Conservation (phyloP, 2,797 vertebrate species). For the Bryconaethiops microstoma region DNA sequence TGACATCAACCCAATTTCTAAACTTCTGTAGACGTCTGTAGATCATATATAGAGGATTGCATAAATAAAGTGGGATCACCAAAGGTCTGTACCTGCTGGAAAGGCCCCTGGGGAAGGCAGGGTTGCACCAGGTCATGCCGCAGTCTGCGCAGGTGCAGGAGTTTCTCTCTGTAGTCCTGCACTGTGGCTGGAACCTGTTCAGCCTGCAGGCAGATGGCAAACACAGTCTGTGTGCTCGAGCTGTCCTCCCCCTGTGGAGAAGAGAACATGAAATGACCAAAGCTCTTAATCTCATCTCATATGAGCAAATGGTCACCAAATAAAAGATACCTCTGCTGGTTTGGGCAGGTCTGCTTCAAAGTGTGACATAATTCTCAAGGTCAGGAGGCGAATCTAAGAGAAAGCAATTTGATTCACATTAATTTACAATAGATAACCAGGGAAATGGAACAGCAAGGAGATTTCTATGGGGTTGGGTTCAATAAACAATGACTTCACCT, state of each 20-base stretch:
- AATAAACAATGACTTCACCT: slow-evolving; percentile 72
- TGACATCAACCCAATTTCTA: background rate
- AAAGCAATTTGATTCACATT: background rate
- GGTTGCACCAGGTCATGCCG: slow-evolving; percentile 87
- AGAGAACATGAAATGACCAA: background rate
- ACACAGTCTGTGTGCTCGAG: slow-evolving; percentile 78
- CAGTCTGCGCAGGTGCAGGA: slow-evolving; percentile 91
- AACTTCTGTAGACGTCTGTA: background rate
- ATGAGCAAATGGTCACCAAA: background rate
- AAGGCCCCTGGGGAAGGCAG: slow-evolving; percentile 75
- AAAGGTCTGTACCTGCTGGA: slow-evolving; percentile 83
- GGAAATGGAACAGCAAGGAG: background rate
- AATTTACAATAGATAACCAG: background rate
- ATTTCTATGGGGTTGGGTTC: background rate
- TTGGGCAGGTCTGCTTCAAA: slow-evolving; percentile 81
- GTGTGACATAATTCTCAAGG: slow-evolving; percentile 89
- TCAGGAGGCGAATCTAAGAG: slow-evolving; percentile 88
- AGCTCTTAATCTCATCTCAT: background rate
- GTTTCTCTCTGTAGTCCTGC: slow-evolving; percentile 93
- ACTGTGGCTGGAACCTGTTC: slow-evolving; percentile 93
- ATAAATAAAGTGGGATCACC: background rate
- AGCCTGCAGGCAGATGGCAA: slow-evolving; percentile 86
- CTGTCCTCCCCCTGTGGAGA: slow-evolving; percentile 76
- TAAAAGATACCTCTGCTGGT: slow-evolving; percentile 76
- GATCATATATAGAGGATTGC: background rate